Percentiles rank a stretch among this genome's conserved stretches.
These are phyloP conservation scores for Baccha elongata DNA, from an alignment of 2,888 invertebrate genomes.

Conservation along the genomic window DNA sequence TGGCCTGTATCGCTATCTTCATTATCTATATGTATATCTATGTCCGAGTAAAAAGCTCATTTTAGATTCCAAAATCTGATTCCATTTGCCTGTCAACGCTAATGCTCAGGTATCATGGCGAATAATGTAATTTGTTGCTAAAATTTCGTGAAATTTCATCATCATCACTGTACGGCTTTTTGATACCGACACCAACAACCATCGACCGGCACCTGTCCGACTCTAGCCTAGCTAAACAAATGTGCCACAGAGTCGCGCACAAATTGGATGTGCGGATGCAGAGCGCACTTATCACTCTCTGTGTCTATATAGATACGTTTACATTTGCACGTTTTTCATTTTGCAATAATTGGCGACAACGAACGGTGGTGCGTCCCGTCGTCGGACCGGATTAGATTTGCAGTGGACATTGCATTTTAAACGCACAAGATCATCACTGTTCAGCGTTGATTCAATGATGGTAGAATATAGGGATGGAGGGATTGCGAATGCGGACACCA, in stretches of 20 bases:
- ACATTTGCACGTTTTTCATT: conserved; percentile 45
- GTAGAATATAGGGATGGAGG: conserved; percentile 34
- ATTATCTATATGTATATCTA: not conserved
- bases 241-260: conserved; percentile 56
- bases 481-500: not conserved
- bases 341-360: conserved; percentile 16
- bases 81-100: conserved; percentile 64
- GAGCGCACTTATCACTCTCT: conserved; percentile 45
- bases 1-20: not conserved
- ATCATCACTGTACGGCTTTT: conserved; percentile 35
- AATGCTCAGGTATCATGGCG: conserved; percentile 69
- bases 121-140: conserved; percentile 72
- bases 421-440: conserved; percentile 69
- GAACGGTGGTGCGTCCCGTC: not conserved
- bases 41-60: conserved; percentile 36
- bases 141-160: conserved; percentile 72
- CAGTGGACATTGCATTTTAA: conserved; percentile 69
- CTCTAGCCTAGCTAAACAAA: conserved; percentile 35
- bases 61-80: conserved; percentile 72
- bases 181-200: conserved; percentile 13
- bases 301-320: not conserved
- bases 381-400: conserved; percentile 59
- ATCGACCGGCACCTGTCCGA: conserved; percentile 6
- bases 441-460: conserved; percentile 68
- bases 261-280: conserved; percentile 59